Percentiles rank a stretch among this genome's conserved stretches.
Evolutionary conservation across 2,888 invertebrate genomes (phyloP).

Genomic region (Dryomyza anilis): DNA sequence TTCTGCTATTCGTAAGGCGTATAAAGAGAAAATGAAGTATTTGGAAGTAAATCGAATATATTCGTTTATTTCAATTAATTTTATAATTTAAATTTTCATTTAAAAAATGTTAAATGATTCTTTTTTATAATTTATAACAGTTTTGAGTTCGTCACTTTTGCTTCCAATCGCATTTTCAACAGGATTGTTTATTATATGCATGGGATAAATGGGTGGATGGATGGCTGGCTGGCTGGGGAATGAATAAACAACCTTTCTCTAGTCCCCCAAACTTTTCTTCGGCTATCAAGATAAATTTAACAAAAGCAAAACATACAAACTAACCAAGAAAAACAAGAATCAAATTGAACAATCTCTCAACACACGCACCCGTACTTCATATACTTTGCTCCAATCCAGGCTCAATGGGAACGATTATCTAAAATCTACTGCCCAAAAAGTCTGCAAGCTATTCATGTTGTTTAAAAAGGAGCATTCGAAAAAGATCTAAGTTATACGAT

Average conservation of each 20-base stretch:
- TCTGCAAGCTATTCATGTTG: not conserved
- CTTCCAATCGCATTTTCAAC: too few relatives aligned
- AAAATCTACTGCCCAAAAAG: not conserved
- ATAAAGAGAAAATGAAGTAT: too few relatives aligned
- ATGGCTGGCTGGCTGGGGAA: not conserved
- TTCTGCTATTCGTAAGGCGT: too few relatives aligned
- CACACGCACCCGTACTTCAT: not conserved
- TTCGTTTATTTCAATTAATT: too few relatives aligned
- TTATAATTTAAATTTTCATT: too few relatives aligned
- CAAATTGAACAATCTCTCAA: not conserved
- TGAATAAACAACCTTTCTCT: not conserved
- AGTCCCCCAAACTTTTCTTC: not conserved
- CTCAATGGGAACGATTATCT: not conserved
- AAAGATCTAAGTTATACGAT: not conserved
- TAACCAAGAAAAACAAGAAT: not conserved
- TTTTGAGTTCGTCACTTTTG: too few relatives aligned
- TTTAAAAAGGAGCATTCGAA: not conserved
- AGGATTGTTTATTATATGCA: too few relatives aligned
- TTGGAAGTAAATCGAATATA: too few relatives aligned
- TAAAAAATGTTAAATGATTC: too few relatives aligned
- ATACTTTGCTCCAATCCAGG: not conserved
- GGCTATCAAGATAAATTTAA: conserved; percentile 6
- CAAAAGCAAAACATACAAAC: not conserved
- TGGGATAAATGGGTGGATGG: not conserved
- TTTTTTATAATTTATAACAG: too few relatives aligned